Evolutionary conservation across 2,113 vertebrate species (phyloP).

Genomic region (Harpagus bidentatus): DNA sequence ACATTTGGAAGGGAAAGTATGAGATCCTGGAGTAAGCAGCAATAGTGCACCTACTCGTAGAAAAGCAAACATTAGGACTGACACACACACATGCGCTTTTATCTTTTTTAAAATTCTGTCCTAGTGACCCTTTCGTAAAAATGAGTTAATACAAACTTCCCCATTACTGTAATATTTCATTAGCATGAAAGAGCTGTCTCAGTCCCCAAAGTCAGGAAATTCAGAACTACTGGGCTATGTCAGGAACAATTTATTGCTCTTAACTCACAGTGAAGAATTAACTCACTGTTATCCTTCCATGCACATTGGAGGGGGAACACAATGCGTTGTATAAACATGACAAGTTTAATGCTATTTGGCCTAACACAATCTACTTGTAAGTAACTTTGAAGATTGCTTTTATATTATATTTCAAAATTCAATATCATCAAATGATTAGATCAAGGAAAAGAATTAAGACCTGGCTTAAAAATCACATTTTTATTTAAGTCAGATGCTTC

Average conservation of each 20-base stretch:
- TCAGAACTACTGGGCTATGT: constrained; percentile 24
- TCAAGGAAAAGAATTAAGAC: background rate
- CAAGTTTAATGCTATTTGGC: background rate
- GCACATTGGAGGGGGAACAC: background rate
- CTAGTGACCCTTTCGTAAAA: constrained; percentile 10
- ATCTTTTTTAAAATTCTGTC: background rate
- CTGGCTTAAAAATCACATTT: background rate
- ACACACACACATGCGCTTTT: accelerated
- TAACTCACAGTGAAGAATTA: background rate
- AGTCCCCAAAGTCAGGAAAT: constrained; percentile 40
- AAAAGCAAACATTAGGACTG: background rate
- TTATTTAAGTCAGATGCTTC: background rate
- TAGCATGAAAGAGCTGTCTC: constrained; percentile 46
- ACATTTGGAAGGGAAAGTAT: background rate
- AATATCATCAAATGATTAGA: background rate
- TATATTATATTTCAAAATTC: background rate
- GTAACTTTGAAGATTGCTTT: background rate
- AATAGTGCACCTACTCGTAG: background rate
- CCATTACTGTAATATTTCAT: constrained; percentile 46
- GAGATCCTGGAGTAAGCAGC: background rate
- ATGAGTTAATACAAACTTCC: background rate
- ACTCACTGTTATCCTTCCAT: background rate
- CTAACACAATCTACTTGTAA: background rate
- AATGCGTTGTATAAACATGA: background rate
- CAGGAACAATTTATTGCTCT: constrained; percentile 12